These are phyloP conservation scores for Lasioglossum lativentre DNA, from an alignment of 2,888 invertebrate species.

Conservation along the genomic window DNA sequence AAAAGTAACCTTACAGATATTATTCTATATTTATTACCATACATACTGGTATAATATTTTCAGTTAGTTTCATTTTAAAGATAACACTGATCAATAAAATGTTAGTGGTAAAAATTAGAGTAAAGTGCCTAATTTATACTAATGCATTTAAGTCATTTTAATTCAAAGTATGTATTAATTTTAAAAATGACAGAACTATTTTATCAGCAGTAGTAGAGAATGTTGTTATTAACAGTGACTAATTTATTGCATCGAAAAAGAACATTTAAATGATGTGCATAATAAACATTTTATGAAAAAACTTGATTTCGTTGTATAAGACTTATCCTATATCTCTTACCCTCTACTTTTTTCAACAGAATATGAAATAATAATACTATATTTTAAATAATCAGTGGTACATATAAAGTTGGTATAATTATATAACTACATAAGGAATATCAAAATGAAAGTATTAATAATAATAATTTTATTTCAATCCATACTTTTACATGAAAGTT, in stretches of 20 bases:
- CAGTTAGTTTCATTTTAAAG: slow-evolving; percentile 29
- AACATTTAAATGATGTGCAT: slow-evolving; percentile 52
- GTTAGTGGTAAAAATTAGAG: slow-evolving; percentile 40
- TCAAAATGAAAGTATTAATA: background rate
- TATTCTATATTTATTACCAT: slow-evolving; percentile 59
- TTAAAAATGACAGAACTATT: slow-evolving; percentile 44
- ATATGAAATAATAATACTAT: background rate
- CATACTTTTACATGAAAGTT: background rate
- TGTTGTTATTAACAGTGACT: slow-evolving; percentile 63
- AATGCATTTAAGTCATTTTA: slow-evolving; percentile 54
- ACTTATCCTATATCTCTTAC: slow-evolving; percentile 12
- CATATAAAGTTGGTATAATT: background rate
- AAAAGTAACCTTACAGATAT: slow-evolving; percentile 48
- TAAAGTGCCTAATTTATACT: slow-evolving; percentile 54
- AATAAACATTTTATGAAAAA: slow-evolving; percentile 60
- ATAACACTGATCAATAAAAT: slow-evolving; percentile 41
- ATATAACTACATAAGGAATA: background rate
- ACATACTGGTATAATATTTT: slow-evolving; percentile 39
- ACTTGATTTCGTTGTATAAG: slow-evolving; percentile 27
- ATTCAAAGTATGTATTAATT: slow-evolving; percentile 43
- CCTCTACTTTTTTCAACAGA: background rate
- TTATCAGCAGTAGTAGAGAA: slow-evolving; percentile 50
- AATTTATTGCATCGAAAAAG: slow-evolving; percentile 57
- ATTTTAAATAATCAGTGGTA: background rate
- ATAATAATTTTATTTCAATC: background rate